Conservation (phyloP, 2,797 vertebrate genomes). For the Bothrops alternatus region DNA sequence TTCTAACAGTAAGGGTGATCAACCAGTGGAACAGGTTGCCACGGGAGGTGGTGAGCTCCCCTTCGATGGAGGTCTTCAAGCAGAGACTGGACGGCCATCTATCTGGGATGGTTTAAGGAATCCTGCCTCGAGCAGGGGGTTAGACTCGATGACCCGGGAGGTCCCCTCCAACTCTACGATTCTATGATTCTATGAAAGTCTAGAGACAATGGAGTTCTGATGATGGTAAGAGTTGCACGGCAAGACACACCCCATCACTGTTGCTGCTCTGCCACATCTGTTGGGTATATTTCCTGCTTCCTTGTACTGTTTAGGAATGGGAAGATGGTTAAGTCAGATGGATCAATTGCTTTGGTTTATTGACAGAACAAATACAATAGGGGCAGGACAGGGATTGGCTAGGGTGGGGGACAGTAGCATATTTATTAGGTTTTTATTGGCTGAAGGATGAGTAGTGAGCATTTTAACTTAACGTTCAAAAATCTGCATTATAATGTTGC, state of each 20-base stretch:
- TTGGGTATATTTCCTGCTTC: background rate
- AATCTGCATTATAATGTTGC: background rate
- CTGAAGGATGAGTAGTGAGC: background rate
- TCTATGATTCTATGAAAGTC: too few relatives aligned
- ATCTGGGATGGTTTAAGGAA: too few relatives aligned
- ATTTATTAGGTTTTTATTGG: background rate
- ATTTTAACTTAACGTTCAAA: background rate
- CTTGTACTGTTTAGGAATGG: background rate
- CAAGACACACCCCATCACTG: background rate
- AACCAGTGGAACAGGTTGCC: too few relatives aligned
- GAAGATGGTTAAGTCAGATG: background rate
- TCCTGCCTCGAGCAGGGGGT: too few relatives aligned
- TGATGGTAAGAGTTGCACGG: background rate
- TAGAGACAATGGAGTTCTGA: background rate
- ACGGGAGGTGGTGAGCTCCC: too few relatives aligned
- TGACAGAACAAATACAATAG: background rate
- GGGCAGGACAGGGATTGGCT: background rate
- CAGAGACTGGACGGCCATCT: too few relatives aligned
- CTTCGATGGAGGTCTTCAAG: too few relatives aligned
- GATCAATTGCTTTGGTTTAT: background rate
- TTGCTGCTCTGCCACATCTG: background rate
- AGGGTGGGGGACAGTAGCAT: background rate
- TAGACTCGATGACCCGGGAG: too few relatives aligned
- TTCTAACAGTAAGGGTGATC: too few relatives aligned
- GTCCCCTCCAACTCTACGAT: too few relatives aligned